A percentile compares a stretch with the other conserved stretches of the same genome.
Conservation (phyloP, 2,113 vertebrate species). For the Odocoileus virginianus region DNA sequence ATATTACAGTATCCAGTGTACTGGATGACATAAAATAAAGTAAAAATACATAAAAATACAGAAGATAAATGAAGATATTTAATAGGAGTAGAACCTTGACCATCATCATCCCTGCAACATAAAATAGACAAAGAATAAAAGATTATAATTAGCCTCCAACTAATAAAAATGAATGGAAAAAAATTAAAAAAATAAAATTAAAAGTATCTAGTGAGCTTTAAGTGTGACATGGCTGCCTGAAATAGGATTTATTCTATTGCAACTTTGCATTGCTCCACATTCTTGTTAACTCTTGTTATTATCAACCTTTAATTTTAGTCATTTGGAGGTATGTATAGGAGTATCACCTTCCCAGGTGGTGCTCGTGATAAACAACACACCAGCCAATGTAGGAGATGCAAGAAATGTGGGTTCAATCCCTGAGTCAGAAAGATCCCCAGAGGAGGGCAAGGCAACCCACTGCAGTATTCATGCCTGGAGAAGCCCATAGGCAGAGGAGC, state of each 20-base stretch:
- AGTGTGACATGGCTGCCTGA: neutral
- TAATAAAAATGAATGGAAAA: no score
- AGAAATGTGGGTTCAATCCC: neutral
- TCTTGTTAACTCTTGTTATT: neutral
- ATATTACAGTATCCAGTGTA: neutral
- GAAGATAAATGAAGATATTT: neutral
- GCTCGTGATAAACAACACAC: neutral
- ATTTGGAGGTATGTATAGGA: neutral
- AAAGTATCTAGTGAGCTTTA: neutral
- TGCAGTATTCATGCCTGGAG: neutral
- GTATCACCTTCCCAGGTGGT: neutral
- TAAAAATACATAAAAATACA: neutral
- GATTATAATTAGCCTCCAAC: neutral
- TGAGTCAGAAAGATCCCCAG: neutral
- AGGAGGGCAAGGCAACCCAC: neutral
- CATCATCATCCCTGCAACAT: neutral
- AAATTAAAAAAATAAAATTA: neutral
- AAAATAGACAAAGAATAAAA: neutral
- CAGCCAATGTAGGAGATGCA: neutral
- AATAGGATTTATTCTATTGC: neutral
- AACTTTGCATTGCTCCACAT: neutral
- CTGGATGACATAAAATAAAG: neutral
- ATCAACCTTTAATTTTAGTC: neutral
- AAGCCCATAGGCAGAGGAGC: neutral
- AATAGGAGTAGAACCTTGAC: neutral